phyloP scores from a whole-genome alignment of 2,797 vertebrate species.

The Anguilla anguilla region DNA sequence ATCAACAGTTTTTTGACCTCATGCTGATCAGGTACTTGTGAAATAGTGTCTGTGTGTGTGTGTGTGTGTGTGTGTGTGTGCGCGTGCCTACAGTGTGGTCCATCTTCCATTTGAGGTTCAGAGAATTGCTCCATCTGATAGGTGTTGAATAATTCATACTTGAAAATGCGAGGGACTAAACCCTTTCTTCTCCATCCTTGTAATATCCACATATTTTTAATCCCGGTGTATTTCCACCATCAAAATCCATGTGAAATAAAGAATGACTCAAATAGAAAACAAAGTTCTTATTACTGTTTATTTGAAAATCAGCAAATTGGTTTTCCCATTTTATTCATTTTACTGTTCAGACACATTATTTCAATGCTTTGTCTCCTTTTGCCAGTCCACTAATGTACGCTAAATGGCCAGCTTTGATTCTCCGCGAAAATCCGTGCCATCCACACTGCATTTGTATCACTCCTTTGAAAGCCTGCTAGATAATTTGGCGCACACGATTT shows the following conservation, averaged over 20 bases:
- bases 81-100: neutral
- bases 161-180: slow-evolving; percentile 42
- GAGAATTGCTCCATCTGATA: slow-evolving; percentile 56
- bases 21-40: neutral
- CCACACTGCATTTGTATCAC: neutral
- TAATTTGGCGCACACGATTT: neutral
- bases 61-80: neutral
- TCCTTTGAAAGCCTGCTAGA: neutral
- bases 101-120: neutral
- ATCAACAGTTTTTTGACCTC: too few species aligned
- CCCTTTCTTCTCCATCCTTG: slow-evolving; percentile 1
- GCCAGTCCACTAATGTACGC: neutral
- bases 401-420: neutral
- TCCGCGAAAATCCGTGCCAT: neutral
- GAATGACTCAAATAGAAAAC: neutral
- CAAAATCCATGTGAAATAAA: neutral
- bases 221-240: neutral
- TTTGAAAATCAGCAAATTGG: neutral
- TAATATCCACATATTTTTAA: neutral
- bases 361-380: neutral
- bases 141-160: slow-evolving; percentile 60
- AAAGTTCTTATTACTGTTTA: too few species aligned
- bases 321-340: too few species aligned
- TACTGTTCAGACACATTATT: too few species aligned
- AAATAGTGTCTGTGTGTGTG: slow-evolving; percentile 13